Conservation (phyloP, 2,797 vertebrate species). For the Neopelma chrysocephalum region DNA sequence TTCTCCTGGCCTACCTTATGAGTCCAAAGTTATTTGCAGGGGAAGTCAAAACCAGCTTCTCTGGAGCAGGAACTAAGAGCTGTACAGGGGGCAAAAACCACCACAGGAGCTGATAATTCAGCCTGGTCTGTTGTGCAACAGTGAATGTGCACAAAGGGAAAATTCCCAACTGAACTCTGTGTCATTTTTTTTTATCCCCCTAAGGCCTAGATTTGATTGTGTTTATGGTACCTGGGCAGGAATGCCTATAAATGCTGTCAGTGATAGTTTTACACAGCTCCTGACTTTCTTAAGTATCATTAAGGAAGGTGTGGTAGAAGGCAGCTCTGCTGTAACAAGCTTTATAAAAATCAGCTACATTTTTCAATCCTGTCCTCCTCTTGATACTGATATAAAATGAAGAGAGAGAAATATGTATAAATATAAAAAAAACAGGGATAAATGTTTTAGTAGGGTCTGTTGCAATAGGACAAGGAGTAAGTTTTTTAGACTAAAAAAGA, state of each 20-base stretch:
- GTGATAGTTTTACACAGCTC: neutral
- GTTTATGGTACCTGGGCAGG: neutral
- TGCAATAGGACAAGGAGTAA: neutral
- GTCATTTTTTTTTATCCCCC: neutral
- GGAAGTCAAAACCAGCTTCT: neutral
- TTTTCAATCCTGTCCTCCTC: neutral
- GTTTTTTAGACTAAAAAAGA: neutral
- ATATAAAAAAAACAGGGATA: neutral
- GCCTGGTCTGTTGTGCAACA: neutral
- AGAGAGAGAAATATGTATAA: neutral
- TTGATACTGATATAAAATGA: neutral
- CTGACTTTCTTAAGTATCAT: neutral
- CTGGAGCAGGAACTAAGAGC: neutral
- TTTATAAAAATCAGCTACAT: neutral
- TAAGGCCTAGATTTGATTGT: neutral
- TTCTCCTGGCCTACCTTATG: neutral
- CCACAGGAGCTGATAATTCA: neutral
- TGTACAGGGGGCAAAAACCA: neutral
- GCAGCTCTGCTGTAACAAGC: neutral
- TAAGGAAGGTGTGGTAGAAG: neutral
- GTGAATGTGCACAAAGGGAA: fast-evolving
- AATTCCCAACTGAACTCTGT: neutral
- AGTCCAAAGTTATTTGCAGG: neutral
- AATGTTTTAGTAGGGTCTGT: neutral
- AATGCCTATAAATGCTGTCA: neutral